Base-by-base conservation (phyloP, 2,888 invertebrate genomes). In the Bibio marci region DNA sequence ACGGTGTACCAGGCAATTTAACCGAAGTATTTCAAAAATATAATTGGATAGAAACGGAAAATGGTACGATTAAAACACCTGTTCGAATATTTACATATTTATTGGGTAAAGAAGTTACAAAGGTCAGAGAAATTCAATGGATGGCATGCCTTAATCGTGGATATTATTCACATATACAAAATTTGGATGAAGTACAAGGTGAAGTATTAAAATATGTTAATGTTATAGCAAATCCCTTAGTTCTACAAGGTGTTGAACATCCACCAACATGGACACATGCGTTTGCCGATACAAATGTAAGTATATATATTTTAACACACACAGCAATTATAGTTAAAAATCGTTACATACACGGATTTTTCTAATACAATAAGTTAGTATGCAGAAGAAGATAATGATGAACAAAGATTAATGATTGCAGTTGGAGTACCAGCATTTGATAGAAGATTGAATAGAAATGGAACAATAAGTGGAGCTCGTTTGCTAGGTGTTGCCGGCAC, bases 61-160 rank as follows among this genome's bases (percentile, higher is more conserved):
- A 66, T 44, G 76, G 78, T 45, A 73, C 67, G 14, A 78, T 72
- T 1, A 70, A 70, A 45, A 79, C 77, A 51, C 80, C 91, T 41
- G 87, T 94, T 1, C 71, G 97, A 44, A 76, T 98, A 41, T 98
- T 98, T 61, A 92, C 95, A 0, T 98, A 90, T 64, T 69, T 97
- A 17, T 78, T 97, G 44, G 97, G 97, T 2, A 79, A 83, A 53
- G 95, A 98, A 62, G 87, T 90, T 7, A 78, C 81, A 4, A 92
- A 92, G 55, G 81, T 85, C 1, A 67, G 76, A 30, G 88, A 92
- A 59, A 85, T 91, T 39, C 77, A 79, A 51, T 82, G 82, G 78
- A 91, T 97, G 80, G 92, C 97, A 2, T 97, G 97, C 57, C 67
- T 76, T 34, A 97, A 97, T 63, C 76, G 91, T 66, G 90, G 94